A percentile compares a stretch with the other conserved stretches of the same genome.
phyloP scores from a whole-genome alignment of 2,888 invertebrate species.

The Caenorhabditis drosophilae region DNA sequence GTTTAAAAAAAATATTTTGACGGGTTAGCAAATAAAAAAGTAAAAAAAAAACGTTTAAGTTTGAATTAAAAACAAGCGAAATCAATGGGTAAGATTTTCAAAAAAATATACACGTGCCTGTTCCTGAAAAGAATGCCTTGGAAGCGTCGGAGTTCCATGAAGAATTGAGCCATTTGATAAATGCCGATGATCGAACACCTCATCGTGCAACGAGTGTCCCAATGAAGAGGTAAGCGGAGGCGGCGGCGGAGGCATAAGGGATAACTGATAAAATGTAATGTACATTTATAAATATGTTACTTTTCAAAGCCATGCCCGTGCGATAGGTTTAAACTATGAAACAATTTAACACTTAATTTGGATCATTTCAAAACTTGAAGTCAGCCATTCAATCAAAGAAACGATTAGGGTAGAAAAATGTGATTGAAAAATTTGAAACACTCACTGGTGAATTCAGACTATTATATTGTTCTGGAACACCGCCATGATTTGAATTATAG shows the following conservation, averaged over 20 bases:
- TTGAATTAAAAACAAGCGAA: conserved; percentile 8
- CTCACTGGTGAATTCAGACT: conserved; percentile 61
- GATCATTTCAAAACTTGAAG: too few relatives aligned
- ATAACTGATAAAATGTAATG: conserved; percentile 33
- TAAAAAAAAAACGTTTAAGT: too few relatives aligned
- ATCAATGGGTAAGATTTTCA: too few relatives aligned
- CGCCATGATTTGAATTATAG: conserved; percentile 56
- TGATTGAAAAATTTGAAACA: conserved; percentile 5
- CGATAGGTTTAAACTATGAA: not conserved
- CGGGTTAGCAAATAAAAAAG: too few relatives aligned
- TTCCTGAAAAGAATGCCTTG: conserved; percentile 48
- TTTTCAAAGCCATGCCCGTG: conserved; percentile 20
- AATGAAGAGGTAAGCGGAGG: conserved; percentile 39
- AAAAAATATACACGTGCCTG: conserved; percentile 44
- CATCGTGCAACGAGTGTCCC: conserved; percentile 32
- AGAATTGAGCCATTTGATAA: conserved; percentile 21
- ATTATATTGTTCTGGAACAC: conserved; percentile 54
- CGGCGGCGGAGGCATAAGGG: conserved; percentile 56
- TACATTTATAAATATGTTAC: too few relatives aligned
- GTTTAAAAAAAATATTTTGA: conserved; percentile 1
- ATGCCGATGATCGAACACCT: conserved; percentile 37
- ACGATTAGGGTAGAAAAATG: not conserved
- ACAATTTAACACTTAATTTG: not conserved
- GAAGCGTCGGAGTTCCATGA: conserved; percentile 33
- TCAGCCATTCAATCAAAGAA: not conserved